Conservation (phyloP, 2,113 vertebrate species). For the Poeciliopsis turrubarensis region DNA sequence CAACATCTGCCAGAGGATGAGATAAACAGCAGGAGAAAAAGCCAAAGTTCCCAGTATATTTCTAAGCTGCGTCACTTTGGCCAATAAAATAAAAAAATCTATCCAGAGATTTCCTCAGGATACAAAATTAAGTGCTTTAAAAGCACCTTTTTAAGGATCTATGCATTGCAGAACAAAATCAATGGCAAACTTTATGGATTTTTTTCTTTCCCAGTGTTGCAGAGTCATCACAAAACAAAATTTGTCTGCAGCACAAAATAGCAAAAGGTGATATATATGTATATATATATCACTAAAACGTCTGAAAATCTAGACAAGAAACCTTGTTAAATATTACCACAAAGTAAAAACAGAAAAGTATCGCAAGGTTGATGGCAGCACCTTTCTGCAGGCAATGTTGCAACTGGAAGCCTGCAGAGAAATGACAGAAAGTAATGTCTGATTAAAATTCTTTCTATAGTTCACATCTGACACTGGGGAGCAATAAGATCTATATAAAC, state of each 20-base stretch:
- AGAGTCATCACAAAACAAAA: not conserved
- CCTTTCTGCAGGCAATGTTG: no score
- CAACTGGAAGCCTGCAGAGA: no score
- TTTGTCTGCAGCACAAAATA: no score
- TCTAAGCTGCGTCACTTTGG: not conserved
- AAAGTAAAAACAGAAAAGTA: no score
- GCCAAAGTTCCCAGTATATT: not conserved
- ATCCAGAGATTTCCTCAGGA: conserved; percentile 7
- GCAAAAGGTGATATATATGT: no score
- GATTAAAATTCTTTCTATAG: no score
- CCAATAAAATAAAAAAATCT: not conserved
- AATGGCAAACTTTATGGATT: not conserved
- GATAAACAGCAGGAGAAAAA: conserved; percentile 46
- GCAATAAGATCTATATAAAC: no score
- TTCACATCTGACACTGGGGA: no score
- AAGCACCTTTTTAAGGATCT: not conserved
- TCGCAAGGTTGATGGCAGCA: no score
- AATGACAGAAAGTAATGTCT: no score
- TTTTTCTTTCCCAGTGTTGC: not conserved
- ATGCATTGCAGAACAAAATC: not conserved
- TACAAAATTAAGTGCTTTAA: not conserved
- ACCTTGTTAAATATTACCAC: not conserved
- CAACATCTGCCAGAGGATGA: conserved; percentile 34
- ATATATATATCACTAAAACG: no score
- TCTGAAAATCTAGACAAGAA: not conserved